phyloP scores from a whole-genome alignment of 64 coral and sea anemone species.

The Pachyseris speciosa region DNA sequence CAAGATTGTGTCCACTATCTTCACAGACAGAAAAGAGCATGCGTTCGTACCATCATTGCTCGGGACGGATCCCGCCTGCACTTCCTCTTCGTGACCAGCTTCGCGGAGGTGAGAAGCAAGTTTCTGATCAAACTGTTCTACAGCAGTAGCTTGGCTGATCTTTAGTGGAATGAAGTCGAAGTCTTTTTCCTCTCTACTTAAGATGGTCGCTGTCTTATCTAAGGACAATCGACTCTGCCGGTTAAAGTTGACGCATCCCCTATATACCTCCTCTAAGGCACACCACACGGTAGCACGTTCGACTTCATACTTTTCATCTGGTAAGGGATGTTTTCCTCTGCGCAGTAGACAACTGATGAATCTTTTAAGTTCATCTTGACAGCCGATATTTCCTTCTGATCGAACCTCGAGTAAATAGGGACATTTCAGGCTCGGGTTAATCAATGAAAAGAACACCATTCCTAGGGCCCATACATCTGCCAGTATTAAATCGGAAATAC shows the following conservation, averaged over 20 bases:
- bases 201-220: not conserved
- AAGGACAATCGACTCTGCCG: not conserved
- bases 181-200: not conserved
- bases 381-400: not conserved
- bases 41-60: constrained; percentile 64
- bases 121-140: not conserved
- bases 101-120: not conserved
- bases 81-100: not conserved
- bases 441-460: constrained; percentile 20
- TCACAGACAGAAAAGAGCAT: constrained; percentile 50
- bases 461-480: constrained; percentile 29
- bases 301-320: not conserved
- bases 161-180: not conserved
- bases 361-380: not conserved
- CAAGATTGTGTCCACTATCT: constrained; percentile 20
- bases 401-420: constrained; percentile 6
- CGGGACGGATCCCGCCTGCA: not conserved
- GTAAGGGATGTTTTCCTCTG: not conserved
- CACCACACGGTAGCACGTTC: not conserved
- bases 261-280: not conserved
- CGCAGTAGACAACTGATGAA: not conserved
- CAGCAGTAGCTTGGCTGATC: not conserved
- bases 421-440: not conserved
- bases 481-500: not conserved
- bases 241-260: not conserved